Evolutionary conservation across 2,797 vertebrate genomes (phyloP).

Genomic region (Alfaro cultratus): DNA sequence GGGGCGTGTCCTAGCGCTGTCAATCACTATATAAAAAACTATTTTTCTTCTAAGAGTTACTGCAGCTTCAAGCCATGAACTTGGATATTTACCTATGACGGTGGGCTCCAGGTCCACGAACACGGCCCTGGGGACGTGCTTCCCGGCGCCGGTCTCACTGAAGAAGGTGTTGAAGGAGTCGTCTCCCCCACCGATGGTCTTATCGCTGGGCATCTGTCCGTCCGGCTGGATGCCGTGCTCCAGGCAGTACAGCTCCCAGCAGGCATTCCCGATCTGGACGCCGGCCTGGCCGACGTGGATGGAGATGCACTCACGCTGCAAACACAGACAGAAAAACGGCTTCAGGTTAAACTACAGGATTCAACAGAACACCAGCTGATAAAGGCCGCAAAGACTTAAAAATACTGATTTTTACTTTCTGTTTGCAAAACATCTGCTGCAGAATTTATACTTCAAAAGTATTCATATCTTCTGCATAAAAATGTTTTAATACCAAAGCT

Average conservation of each 20-base stretch:
- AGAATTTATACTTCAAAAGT: no score
- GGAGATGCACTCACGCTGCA: not conserved
- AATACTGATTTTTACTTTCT: no score
- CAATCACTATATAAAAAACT: no score
- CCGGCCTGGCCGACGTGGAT: not conserved
- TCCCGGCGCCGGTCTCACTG: not conserved
- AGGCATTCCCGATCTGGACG: not conserved
- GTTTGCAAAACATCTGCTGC: no score
- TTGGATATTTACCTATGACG: not conserved
- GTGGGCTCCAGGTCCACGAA: constrained; percentile 8
- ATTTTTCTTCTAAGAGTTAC: no score
- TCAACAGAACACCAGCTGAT: no score
- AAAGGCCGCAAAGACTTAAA: no score
- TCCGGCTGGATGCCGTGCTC: constrained; percentile 2
- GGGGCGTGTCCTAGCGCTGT: no score
- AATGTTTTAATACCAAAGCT: no score
- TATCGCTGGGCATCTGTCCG: constrained; percentile 3
- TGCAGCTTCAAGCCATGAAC: no score
- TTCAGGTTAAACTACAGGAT: not conserved
- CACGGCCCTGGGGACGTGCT: not conserved
- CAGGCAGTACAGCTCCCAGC: not conserved
- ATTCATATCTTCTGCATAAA: no score
- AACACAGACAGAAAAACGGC: no score
- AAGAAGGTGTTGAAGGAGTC: constrained; percentile 7
- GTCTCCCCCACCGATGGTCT: constrained; percentile 1